Conservation (phyloP, 2,888 invertebrate species). For the Ceriagrion tenellum region DNA sequence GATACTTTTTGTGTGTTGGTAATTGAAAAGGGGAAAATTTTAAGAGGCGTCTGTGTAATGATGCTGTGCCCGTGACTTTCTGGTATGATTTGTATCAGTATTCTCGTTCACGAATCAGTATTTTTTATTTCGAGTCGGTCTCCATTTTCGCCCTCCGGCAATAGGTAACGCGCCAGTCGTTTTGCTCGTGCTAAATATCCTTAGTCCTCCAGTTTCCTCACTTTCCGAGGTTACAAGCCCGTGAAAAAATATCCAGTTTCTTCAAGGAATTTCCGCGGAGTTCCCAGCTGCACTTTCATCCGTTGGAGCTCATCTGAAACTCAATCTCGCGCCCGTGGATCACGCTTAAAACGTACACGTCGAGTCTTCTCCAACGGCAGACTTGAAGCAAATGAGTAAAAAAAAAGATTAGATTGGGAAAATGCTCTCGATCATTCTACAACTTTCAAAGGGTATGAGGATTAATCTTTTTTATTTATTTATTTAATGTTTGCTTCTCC, state of each 20-base stretch:
- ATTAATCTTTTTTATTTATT: background rate
- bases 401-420: background rate
- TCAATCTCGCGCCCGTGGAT: background rate
- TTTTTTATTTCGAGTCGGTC: background rate
- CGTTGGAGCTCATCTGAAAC: background rate
- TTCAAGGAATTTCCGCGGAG: background rate
- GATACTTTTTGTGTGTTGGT: too few species aligned
- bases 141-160: background rate
- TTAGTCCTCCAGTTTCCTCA: background rate
- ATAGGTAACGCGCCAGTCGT: background rate
- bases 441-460: background rate
- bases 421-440: background rate
- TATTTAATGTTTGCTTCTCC: background rate
- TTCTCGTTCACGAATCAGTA: too few species aligned
- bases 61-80: too few species aligned
- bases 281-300: conserved; percentile 9
- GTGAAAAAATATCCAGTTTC: background rate
- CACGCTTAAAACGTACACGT: background rate
- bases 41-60: too few species aligned
- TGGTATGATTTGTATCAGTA: too few species aligned
- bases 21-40: too few species aligned
- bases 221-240: background rate
- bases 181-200: too few species aligned
- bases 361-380: background rate
- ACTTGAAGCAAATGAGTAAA: background rate